These are phyloP conservation scores for Platanista minor DNA, from an alignment of 2,113 vertebrate species.

Conservation along the genomic window DNA sequence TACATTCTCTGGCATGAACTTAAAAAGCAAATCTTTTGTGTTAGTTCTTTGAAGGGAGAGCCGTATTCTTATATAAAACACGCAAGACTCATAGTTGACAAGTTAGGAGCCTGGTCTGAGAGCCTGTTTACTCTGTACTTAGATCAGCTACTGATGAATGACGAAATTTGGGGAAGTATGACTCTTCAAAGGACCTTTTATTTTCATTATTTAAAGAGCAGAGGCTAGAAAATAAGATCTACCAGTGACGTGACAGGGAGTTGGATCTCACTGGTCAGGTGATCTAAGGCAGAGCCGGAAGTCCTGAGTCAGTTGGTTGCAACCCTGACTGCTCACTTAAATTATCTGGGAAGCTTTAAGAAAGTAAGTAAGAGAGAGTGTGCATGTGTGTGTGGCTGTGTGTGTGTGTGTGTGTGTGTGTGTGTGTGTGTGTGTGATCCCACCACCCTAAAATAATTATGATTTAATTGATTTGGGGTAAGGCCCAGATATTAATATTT, in stretches of 20 bases:
- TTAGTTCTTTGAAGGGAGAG: not conserved
- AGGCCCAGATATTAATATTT: not conserved
- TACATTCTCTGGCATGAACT: not conserved
- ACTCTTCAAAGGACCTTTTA: not conserved
- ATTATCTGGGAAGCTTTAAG: not conserved
- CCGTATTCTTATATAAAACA: not conserved
- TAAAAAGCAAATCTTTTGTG: not conserved
- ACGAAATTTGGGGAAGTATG: not conserved
- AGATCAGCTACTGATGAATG: not conserved
- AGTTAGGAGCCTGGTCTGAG: not conserved
- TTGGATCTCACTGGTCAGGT: not conserved
- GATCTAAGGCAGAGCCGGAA: not conserved
- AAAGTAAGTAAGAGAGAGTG: not conserved
- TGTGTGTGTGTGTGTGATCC: not conserved
- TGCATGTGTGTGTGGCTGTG: not conserved
- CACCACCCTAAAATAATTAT: not conserved
- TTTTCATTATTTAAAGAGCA: not conserved
- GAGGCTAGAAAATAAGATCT: not conserved
- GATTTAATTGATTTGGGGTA: not conserved
- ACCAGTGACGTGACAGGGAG: not conserved
- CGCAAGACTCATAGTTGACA: not conserved
- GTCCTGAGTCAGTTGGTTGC: not conserved
- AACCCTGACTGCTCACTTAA: not conserved
- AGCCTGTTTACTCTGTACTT: not conserved
- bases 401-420: not conserved